phyloP scores from a whole-genome alignment of 2,797 vertebrate species.

The Anguilla megastoma region DNA sequence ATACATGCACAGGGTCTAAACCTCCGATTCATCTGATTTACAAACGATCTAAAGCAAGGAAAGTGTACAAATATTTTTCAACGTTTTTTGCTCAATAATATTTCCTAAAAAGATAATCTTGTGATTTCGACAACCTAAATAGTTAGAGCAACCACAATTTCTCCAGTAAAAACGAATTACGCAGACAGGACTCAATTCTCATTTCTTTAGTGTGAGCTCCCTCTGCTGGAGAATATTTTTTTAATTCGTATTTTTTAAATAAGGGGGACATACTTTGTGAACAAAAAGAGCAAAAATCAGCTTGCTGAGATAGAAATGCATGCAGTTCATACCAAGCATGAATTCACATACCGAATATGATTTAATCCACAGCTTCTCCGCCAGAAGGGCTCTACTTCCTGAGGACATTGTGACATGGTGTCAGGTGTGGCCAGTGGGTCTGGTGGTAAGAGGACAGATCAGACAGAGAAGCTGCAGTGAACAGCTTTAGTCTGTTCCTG shows the following conservation, averaged over 20 bases:
- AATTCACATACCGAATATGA: background rate
- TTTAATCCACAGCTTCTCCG: background rate
- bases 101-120: background rate
- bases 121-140: background rate
- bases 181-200: background rate
- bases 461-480: background rate
- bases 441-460: background rate
- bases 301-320: no score
- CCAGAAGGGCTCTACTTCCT: background rate
- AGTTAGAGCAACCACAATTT: background rate
- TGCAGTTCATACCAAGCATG: background rate
- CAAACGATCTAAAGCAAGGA: background rate
- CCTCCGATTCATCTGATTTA: background rate
- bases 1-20: background rate
- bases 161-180: background rate
- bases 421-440: background rate
- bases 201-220: constrained; percentile 6
- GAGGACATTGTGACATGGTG: background rate
- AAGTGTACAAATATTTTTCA: background rate
- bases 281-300: background rate
- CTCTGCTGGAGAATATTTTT: background rate
- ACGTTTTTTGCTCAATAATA: background rate
- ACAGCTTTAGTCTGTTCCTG: background rate
- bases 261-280: background rate
- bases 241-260: background rate